Evolutionary conservation across 2,888 invertebrate species (phyloP), one percentile per base, ranked within the genome.

Genomic region (Cerastis leucographa): DNA sequence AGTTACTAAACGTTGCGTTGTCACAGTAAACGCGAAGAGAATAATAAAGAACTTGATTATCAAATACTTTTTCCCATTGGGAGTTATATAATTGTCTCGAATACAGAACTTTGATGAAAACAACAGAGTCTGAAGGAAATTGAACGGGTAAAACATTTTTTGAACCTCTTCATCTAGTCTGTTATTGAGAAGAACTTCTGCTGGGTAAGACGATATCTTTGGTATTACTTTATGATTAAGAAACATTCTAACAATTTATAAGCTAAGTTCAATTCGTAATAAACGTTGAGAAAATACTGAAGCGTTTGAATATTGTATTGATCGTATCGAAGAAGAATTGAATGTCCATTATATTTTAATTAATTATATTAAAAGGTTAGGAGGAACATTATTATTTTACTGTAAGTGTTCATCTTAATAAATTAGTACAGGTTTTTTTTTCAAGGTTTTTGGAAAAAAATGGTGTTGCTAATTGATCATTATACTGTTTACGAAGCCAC

Each of bases 21-120:
- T 59, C 5, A 61, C 35, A 44, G 2, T 3, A 29, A n/a, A 4
- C 6, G 75, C 22, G 11, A 12, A 68, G 7, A 44, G 11, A 67
- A 49, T 29, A 74, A 1, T 8, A 2, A 59, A 8, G 17, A 59
- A 17, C 29, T 8, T 4, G 51, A 25, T 66, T 35, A 42, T 25
- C 9, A 71, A 42, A 66, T 14, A 3, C 73, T 59, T 59, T 17
- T 65, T 81, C 5, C 29, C 29, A 35, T 76, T 83, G 19, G 85
- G 74, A 51, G 77, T 85, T 17, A 87, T 74, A n/a, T 78, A 74
- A 59, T 85, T 66, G 66, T 85, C 66, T 42, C 59, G 17, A 29
- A 59, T 59, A 29, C 29, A 17, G 17, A 29, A 59, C 17, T 17
- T 59, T 59, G 59, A 29, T 59, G 59, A 29, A 29, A 59, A 59